Base-by-base conservation (phyloP, 30 jellyfish, hydroid and myxozoan genomes). In the Nemopilema nomurai region DNA sequence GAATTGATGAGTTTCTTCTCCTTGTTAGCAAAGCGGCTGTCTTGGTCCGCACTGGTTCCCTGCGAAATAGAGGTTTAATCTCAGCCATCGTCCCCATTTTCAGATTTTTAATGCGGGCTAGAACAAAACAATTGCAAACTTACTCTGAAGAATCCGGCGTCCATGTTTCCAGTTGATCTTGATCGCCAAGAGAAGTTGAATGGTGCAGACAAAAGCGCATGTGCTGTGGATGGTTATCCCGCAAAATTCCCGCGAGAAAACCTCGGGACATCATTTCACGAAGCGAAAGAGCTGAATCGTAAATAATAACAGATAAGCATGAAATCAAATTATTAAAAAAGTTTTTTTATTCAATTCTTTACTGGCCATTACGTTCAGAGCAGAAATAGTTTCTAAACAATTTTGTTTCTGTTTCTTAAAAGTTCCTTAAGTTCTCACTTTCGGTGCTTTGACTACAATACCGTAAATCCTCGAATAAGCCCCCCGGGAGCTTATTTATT, bases 11-110 rank as follows among this genome's bases (percentile, higher is more conserved):
- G 92, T 84, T 93, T 93, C 87, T 93, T 93, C 52, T 93, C 90
- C 77, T 89, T 88, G 90, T 93, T 90, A 6, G 98, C 83, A 74
- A 93, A 93, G 33, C 98, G 83, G 75, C 96, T 77, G 87, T 93
- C 98, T 84, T 93, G 98, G 57, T 88, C 98, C 1, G 96, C 93
- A 31, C 93, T 88, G 63, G 98, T 93, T 31, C 98, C 98, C 98
- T 92, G 67, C 22, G 74, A 41, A 24, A n/a, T 23, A 22, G 79
- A 73, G 28, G n/a, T 16, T 67, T 19, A 19, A 25, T n/a, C 18
- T 19, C 7, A n/a, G 27, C 20, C 18, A 3, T 63, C 30, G 4
- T 4, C 73, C 18, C 7, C 29, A 63, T 6, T 63, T 3, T n/a
- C 7, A 1, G 18, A 63, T 3, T 3, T 63, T 19, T 7, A 18